Evolutionary conservation across 2,113 vertebrate species (phyloP), one percentile per base, ranked within the genome.

Genomic region (Gymnobelideus leadbeateri): DNA sequence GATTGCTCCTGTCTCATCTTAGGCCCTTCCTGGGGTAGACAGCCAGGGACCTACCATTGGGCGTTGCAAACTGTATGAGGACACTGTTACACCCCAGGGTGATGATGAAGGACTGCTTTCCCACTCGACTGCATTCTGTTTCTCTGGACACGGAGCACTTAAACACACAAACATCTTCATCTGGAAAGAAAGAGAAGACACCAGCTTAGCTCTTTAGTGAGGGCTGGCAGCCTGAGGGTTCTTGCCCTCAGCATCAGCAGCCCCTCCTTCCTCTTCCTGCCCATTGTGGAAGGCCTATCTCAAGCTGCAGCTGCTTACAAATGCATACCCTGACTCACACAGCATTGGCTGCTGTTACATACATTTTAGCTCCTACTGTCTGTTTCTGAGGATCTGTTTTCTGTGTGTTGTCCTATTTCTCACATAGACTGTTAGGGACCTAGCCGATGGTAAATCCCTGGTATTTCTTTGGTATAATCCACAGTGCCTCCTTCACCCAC

Each of bases 51-150:
- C 0, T 97, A 99, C 99, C 99, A 92, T 98, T 99, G 37, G 99
- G 99, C 1, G 99, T 99, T 93, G 99, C 99, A 55, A 99, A 99
- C 98, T 99, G 99, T 95, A 99, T 98, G 94, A 99, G 99, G 96
- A 99, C 99, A 1, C 99, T 99, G 98, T 99, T 99, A 97, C 99
- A 99, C 95, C 99, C 99, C 97, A 99, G 98, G 0, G 99, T 99
- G 98, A 99, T 98, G 98, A 99, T 99, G 98, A 99, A 99, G n/a
- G 99, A 99, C 98, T 99, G 99, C 95, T 99, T 99, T 96, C 99
- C 99, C 96, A 99, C 99, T 0, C 99, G 99, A 97, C 99, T 99
- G 98, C 99, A 99, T 98, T 99, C 99, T 0, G 99, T 99, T 95
- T 99, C 99, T 25, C 99, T 98, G 52, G 99, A 99, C 98, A 99